Evolutionary conservation across 2,888 invertebrate genomes (phyloP).

Genomic region (Lysandra coridon): DNA sequence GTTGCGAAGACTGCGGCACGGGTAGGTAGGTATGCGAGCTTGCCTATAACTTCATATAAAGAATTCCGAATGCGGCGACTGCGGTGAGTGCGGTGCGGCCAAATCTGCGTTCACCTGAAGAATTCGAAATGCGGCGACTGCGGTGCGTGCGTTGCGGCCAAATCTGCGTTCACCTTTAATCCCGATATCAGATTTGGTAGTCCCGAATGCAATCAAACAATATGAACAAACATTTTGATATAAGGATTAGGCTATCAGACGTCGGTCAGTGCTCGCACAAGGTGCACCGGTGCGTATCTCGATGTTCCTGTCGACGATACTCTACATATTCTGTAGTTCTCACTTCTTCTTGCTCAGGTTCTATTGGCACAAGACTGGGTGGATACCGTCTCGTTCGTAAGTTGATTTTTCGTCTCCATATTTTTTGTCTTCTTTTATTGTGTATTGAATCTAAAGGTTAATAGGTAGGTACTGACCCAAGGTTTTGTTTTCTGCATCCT

Average conservation of each 20-base stretch:
- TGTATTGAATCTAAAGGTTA: neutral
- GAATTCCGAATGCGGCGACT: no score
- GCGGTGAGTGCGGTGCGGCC: no score
- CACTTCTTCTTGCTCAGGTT: neutral
- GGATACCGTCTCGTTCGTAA: neutral
- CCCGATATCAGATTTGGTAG: neutral
- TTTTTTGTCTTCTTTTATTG: neutral
- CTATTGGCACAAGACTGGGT: neutral
- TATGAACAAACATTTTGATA: neutral
- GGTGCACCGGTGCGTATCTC: neutral
- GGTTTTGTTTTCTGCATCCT: neutral
- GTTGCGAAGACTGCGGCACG: no score
- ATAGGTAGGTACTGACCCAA: neutral
- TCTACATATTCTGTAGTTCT: neutral
- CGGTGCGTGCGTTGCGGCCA: no score
- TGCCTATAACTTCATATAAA: no score
- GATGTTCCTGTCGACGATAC: neutral
- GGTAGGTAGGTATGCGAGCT: no score
- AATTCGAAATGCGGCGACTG: no score
- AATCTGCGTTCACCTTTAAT: neutral
- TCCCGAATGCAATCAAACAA: conserved; percentile 11
- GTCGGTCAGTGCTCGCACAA: neutral
- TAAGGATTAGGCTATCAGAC: neutral
- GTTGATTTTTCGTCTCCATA: neutral
- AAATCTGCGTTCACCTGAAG: no score